Evolutionary conservation across 2,797 vertebrate species (phyloP).

Genomic region (Arctocebus calabarensis): DNA sequence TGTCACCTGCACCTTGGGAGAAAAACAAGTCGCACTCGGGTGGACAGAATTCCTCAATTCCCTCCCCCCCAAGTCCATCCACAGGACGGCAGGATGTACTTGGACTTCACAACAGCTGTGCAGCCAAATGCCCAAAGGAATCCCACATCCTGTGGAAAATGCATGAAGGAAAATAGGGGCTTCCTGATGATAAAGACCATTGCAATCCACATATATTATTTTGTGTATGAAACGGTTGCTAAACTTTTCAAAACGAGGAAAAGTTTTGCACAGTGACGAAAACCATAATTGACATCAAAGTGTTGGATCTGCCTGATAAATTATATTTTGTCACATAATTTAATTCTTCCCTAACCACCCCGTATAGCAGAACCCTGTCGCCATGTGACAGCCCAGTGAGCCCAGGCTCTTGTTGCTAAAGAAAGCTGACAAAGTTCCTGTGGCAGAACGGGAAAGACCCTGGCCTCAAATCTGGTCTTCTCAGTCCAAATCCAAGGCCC

Average conservation of each 20-base stretch:
- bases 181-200: background rate
- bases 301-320: background rate
- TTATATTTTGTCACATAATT: background rate
- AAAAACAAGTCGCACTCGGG: background rate
- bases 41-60: background rate
- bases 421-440: background rate
- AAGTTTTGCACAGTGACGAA: background rate
- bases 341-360: background rate
- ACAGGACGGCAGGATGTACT: too few relatives aligned
- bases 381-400: background rate
- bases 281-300: background rate
- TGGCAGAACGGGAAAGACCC: background rate
- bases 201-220: background rate
- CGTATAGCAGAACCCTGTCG: background rate
- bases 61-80: background rate
- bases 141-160: background rate
- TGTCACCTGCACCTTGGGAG: background rate
- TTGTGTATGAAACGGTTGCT: background rate
- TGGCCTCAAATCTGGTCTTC: background rate
- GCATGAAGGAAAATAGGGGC: background rate
- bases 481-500: background rate
- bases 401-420: background rate
- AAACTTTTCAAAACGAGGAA: conserved; percentile 31
- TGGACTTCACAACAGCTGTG: too few relatives aligned
- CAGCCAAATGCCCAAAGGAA: background rate